A percentile compares a stretch with the other conserved stretches of the same genome.
These are phyloP conservation scores for Chaitophorus viminalis DNA, from an alignment of 2,888 invertebrate species.

Conservation along the genomic window DNA sequence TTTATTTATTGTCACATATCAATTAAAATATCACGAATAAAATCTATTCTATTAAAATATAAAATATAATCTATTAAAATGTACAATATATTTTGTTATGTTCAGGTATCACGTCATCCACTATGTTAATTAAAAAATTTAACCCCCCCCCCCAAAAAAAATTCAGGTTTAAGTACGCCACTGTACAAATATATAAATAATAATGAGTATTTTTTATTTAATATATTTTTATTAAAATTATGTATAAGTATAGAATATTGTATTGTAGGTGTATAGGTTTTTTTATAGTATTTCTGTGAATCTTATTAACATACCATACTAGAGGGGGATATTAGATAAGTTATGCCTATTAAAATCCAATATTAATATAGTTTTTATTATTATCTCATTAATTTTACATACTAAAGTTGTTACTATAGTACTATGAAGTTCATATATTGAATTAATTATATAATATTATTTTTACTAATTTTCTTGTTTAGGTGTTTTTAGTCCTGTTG, in stretches of 20 bases:
- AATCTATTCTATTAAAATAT: no score
- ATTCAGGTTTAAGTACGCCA: no score
- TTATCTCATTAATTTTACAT: background rate
- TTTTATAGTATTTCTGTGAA: background rate
- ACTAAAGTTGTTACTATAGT: no score
- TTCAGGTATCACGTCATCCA: no score
- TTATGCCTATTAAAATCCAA: background rate
- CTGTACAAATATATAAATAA: background rate
- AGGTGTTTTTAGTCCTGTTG: slow-evolving; percentile 79
- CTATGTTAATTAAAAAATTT: no score
- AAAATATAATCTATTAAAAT: no score
- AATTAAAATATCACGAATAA: no score
- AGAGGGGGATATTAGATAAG: background rate
- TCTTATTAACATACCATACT: background rate
- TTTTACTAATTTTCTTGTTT: slow-evolving; percentile 31
- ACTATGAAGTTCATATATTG: background rate
- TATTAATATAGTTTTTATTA: background rate
- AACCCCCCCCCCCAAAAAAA: no score
- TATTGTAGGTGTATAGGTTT: background rate
- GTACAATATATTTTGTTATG: no score
- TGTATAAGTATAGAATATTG: background rate
- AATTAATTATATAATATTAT: background rate
- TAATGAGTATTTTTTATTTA: background rate
- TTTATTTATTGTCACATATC: no score
- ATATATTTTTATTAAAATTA: background rate